phyloP scores from a whole-genome alignment of 2,888 invertebrate genomes.

The Limenitis camilla region DNA sequence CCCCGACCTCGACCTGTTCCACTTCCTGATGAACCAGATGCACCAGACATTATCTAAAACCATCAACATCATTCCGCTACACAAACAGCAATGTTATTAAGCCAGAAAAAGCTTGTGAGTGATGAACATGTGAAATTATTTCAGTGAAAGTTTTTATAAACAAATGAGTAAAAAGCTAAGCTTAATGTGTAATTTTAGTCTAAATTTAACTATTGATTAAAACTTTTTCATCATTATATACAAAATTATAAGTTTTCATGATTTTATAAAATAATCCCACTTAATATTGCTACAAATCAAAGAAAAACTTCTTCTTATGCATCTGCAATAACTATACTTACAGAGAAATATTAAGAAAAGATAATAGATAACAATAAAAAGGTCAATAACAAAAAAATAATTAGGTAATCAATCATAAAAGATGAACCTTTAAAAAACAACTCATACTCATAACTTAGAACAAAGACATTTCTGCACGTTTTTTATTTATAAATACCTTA shows the following conservation, averaged over 20 bases:
- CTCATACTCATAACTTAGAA: constrained; percentile 36
- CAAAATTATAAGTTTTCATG: no score
- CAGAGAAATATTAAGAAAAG: no score
- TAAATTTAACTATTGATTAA: no score
- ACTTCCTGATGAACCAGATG: constrained; percentile 75
- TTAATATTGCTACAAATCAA: no score
- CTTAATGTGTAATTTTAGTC: no score
- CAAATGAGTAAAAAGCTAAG: no score
- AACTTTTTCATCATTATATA: no score
- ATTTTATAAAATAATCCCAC: no score
- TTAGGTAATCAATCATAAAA: constrained; percentile 8
- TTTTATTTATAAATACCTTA: constrained; percentile 20
- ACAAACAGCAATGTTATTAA: constrained; percentile 45
- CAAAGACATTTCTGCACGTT: constrained; percentile 46
- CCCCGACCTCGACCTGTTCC: constrained; percentile 78
- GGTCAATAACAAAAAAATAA: neutral
- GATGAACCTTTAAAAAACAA: constrained; percentile 3
- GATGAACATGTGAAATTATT: constrained; percentile 6
- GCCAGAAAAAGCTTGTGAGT: constrained; percentile 24
- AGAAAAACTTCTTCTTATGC: no score
- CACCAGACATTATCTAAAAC: constrained; percentile 77
- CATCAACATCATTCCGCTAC: constrained; percentile 53
- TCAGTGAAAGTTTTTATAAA: no score
- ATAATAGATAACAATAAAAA: neutral
- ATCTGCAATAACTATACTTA: no score